Evolutionary conservation across 2,888 invertebrate genomes (phyloP).

Genomic region (Drosophila testacea): DNA sequence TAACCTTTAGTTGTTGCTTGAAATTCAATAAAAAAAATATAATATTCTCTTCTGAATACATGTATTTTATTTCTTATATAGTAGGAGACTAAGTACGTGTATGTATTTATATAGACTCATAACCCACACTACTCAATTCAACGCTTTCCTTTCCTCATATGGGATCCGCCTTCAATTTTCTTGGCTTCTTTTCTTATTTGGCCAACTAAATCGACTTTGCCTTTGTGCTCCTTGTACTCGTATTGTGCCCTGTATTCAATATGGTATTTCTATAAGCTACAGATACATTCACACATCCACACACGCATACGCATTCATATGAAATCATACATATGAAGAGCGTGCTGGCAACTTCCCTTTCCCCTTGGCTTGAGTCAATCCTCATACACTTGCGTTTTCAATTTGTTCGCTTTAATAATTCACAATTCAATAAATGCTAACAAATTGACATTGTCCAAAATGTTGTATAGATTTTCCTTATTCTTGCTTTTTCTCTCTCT

Average conservation of each 20-base stretch:
- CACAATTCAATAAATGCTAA: constrained; percentile 83
- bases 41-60: constrained; percentile 13
- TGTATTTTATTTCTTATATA: constrained; percentile 2
- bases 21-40: constrained; percentile 19
- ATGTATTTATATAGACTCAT: constrained; percentile 26
- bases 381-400: constrained; percentile 67
- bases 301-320: constrained; percentile 22
- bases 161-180: constrained; percentile 55
- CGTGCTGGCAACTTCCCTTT: not conserved
- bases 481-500: constrained; percentile 10
- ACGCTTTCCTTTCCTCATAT: constrained; percentile 11
- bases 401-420: constrained; percentile 82
- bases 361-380: not conserved
- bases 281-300: constrained; percentile 28
- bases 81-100: not conserved
- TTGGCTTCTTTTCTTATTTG: constrained; percentile 69
- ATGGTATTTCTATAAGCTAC: constrained; percentile 64
- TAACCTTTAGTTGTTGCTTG: constrained; percentile 2
- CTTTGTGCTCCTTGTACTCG: constrained; percentile 49
- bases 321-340: constrained; percentile 19
- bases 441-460: constrained; percentile 81
- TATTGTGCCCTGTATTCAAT: constrained; percentile 49
- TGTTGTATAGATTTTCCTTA: constrained; percentile 61
- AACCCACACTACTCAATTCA: constrained; percentile 15
- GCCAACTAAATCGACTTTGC: constrained; percentile 77